A percentile compares a stretch with the other conserved stretches of the same genome.
Evolutionary conservation across 2,113 vertebrate genomes (phyloP).

Genomic region (Sebastes schlegelii): DNA sequence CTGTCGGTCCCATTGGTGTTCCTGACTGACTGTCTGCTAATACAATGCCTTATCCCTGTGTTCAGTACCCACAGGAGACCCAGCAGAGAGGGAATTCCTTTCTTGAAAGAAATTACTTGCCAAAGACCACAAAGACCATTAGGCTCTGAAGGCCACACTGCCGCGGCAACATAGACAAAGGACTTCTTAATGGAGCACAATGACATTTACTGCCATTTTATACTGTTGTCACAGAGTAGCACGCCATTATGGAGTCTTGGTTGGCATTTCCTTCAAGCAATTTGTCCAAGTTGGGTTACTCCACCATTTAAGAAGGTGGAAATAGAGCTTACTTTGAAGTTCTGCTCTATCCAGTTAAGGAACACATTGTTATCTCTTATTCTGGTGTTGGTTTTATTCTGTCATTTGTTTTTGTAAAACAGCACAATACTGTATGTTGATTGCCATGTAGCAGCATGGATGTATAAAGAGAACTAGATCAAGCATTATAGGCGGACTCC

Average conservation of each 20-base stretch:
- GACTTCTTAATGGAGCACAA: slow-evolving; percentile 59
- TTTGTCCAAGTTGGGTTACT: slow-evolving; percentile 29
- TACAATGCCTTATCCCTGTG: slow-evolving; percentile 43
- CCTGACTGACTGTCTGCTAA: slow-evolving; percentile 40
- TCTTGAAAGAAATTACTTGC: slow-evolving; percentile 56
- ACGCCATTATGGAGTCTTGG: slow-evolving; percentile 25
- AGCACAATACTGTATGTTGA: background rate
- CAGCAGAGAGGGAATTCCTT: slow-evolving; percentile 48
- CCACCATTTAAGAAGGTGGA: background rate
- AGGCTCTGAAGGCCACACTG: slow-evolving; percentile 45
- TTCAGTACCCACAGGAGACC: slow-evolving; percentile 20
- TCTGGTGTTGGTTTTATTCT: background rate
- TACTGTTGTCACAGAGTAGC: slow-evolving; percentile 25
- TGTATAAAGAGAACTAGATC: too few species aligned
- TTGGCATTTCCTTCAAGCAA: slow-evolving; percentile 45
- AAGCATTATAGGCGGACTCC: too few species aligned
- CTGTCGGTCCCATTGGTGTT: slow-evolving; percentile 27
- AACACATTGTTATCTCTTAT: background rate
- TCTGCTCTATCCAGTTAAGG: background rate
- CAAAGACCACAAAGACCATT: slow-evolving; percentile 60
- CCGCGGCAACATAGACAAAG: slow-evolving; percentile 51
- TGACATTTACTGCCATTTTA: slow-evolving; percentile 65
- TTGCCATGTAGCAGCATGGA: background rate
- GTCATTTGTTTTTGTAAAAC: background rate
- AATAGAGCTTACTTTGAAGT: slow-evolving; percentile 1